Evolutionary conservation across 2,797 vertebrate species (phyloP).

Genomic region (Podarcis siculus): DNA sequence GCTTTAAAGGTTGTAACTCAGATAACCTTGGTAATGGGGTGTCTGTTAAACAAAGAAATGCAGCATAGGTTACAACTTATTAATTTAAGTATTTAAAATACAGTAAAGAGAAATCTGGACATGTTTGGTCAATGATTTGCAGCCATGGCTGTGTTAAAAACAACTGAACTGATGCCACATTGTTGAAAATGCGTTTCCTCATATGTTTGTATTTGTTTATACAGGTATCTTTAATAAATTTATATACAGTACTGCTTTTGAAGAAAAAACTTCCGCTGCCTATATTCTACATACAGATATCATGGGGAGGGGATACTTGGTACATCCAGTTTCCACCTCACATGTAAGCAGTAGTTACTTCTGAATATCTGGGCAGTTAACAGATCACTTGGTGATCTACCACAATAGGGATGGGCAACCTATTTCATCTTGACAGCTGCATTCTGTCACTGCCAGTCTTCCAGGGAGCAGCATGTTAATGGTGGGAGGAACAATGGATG

Average conservation of each 20-base stretch:
- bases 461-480: too few species aligned
- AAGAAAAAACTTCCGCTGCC: too few species aligned
- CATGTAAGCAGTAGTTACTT: not conserved
- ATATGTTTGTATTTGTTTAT: not conserved
- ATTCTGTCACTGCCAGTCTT: too few species aligned
- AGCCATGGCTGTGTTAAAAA: not conserved
- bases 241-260: too few species aligned
- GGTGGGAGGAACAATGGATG: too few species aligned
- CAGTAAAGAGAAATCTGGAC: not conserved
- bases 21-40: not conserved
- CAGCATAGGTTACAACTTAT: not conserved
- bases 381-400: constrained; percentile 5
- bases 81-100: not conserved
- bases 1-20: not conserved
- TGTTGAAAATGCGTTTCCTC: not conserved
- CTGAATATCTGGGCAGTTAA: constrained; percentile 9
- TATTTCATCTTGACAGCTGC: too few species aligned
- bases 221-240: not conserved
- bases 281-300: too few species aligned
- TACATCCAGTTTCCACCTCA: too few species aligned
- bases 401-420: constrained; percentile 10
- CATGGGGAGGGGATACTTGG: too few species aligned
- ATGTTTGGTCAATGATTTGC: not conserved
- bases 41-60: not conserved
- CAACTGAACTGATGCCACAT: not conserved